These are phyloP conservation scores for Lasioglossum villosulum DNA, from an alignment of 2,888 invertebrate genomes.

Conservation along the genomic window DNA sequence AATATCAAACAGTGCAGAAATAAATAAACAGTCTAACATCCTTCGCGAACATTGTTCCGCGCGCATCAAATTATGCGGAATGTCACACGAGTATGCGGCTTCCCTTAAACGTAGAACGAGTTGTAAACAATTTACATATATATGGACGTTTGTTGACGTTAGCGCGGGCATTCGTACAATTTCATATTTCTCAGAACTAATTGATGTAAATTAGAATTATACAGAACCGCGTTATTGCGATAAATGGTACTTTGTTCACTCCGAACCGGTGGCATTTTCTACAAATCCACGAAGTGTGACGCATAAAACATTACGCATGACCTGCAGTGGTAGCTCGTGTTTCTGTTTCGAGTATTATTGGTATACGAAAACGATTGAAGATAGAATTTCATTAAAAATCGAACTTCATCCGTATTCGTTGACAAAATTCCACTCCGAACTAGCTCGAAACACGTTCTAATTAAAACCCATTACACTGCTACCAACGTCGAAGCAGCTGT, in stretches of 20 bases:
- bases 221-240: neutral
- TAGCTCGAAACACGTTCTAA: neutral
- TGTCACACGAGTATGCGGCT: neutral
- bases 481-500: neutral
- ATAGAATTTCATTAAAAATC: neutral
- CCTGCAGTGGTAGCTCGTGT: neutral
- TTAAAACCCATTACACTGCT: neutral
- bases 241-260: neutral
- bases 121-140: neutral
- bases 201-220: neutral
- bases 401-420: neutral
- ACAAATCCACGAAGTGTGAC: too few relatives aligned
- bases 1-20: neutral
- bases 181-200: neutral
- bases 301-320: neutral
- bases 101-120: neutral
- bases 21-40: neutral
- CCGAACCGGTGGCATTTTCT: too few relatives aligned
- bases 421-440: neutral
- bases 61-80: neutral
- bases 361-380: too few relatives aligned
- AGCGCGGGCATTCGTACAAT: neutral
- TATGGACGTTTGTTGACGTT: neutral
- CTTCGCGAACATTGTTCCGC: neutral
- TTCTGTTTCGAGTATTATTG: too few relatives aligned